Evolutionary conservation across 2,113 vertebrate species (phyloP).

Genomic region (Heptranchias perlo): DNA sequence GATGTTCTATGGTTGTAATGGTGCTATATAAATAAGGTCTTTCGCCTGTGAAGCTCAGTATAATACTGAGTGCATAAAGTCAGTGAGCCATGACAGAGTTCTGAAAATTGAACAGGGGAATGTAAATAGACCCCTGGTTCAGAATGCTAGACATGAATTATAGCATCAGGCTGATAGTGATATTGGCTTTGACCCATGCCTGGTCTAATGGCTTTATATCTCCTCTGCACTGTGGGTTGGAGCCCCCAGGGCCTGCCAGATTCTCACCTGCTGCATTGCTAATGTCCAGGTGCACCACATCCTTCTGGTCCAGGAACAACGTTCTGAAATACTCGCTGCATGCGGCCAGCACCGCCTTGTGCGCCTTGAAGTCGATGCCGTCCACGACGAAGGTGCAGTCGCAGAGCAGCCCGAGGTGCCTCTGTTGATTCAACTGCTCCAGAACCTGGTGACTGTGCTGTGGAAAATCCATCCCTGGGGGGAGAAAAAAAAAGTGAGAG

Average conservation of each 20-base stretch:
- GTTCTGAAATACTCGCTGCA: constrained; percentile 93
- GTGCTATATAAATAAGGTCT: neutral
- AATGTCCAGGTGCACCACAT: constrained; percentile 94
- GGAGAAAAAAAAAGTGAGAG: constrained; percentile 32
- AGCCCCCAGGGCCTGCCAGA: no score
- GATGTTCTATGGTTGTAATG: neutral
- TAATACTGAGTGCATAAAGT: neutral
- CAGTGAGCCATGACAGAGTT: neutral
- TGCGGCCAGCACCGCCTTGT: constrained; percentile 88
- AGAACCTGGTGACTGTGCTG: constrained; percentile 90
- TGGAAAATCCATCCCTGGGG: constrained; percentile 83
- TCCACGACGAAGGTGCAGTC: constrained; percentile 98
- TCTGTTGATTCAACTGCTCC: constrained; percentile 88
- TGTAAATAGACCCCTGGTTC: neutral
- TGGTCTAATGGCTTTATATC: neutral
- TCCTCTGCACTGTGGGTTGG: neutral
- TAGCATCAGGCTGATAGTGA: neutral
- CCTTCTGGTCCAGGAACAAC: constrained; percentile 92
- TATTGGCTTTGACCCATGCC: neutral
- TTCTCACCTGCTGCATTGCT: constrained; percentile 85
- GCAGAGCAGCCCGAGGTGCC: constrained; percentile 84
- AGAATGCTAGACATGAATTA: neutral
- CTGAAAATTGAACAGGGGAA: neutral
- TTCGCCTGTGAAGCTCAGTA: neutral
- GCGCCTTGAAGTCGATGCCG: constrained; percentile 91